Percentiles rank a stretch among this genome's conserved stretches.
phyloP scores from a whole-genome alignment of 1,140 invertebrate species.

The Euborellia annulipes region DNA sequence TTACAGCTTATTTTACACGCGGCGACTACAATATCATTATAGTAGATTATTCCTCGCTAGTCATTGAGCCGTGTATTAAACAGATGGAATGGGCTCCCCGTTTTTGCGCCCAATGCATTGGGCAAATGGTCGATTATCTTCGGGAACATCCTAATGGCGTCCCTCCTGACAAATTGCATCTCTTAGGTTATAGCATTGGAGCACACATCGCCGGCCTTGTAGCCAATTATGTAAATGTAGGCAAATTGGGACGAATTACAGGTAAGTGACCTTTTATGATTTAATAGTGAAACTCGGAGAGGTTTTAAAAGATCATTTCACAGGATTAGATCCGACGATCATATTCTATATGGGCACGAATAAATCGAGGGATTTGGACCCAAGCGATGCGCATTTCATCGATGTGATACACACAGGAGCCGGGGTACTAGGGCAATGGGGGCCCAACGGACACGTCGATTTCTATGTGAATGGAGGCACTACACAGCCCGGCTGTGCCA shows the following conservation, averaged over 20 bases:
- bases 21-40: conserved; percentile 75
- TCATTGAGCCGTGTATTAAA: conserved; percentile 63
- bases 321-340: conserved; percentile 67
- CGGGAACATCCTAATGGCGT: conserved; percentile 56
- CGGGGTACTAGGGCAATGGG: conserved; percentile 68
- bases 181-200: conserved; percentile 71
- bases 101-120: conserved; percentile 63
- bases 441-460: conserved; percentile 71
- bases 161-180: conserved; percentile 52
- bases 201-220: conserved; percentile 70
- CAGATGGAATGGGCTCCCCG: conserved; percentile 69
- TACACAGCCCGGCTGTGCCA: conserved; percentile 70
- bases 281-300: too few relatives aligned
- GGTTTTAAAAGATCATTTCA: conserved; percentile 11
- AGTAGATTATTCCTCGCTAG: conserved; percentile 66
- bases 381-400: conserved; percentile 69
- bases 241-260: conserved; percentile 63
- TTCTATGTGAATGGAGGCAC: conserved; percentile 83
- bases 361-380: conserved; percentile 63
- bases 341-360: conserved; percentile 66
- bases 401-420: conserved; percentile 80
- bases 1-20: conserved; percentile 53
- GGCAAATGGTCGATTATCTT: conserved; percentile 62
- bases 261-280: conserved; percentile 30
- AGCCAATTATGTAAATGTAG: conserved; percentile 49